Percentiles rank a stretch among this genome's conserved stretches.
Evolutionary conservation across 2,888 invertebrate species (phyloP).

Genomic region (Volucella inflata): DNA sequence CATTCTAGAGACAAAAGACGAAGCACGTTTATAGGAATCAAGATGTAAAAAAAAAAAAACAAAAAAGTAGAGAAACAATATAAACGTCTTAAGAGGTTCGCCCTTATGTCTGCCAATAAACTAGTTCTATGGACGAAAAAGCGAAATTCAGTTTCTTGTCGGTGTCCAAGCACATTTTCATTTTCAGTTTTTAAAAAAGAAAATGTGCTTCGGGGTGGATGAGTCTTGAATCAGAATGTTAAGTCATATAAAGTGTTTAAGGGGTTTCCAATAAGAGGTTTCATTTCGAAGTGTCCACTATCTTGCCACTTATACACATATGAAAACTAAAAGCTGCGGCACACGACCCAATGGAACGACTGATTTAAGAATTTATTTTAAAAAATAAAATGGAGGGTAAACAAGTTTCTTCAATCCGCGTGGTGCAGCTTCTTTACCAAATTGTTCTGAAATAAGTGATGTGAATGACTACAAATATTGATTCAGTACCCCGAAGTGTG

Average conservation of each 20-base stretch:
- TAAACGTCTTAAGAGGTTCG: conserved; percentile 61
- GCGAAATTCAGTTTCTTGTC: conserved; percentile 47
- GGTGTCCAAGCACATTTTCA: neutral
- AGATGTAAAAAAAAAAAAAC: conserved; percentile 11
- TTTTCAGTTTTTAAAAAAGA: neutral
- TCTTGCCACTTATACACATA: no score
- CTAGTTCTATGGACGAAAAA: conserved; percentile 51
- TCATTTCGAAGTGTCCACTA: neutral
- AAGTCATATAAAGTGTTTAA: neutral
- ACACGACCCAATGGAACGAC: no score
- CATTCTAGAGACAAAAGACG: conserved; percentile 57
- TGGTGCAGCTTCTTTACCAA: no score
- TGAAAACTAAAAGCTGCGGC: no score
- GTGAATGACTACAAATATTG: no score
- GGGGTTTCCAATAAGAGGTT: neutral
- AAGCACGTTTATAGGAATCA: neutral
- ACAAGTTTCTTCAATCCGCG: no score
- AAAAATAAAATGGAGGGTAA: no score
- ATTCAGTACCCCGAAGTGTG: no score
- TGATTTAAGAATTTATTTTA: no score
- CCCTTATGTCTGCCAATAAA: conserved; percentile 74
- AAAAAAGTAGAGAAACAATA: conserved; percentile 48
- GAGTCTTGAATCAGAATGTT: neutral
- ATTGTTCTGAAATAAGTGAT: no score
- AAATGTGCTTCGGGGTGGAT: conserved; percentile 44